phyloP scores from a whole-genome alignment of 2,888 invertebrate genomes.

The Eugnorisma glareosa region DNA sequence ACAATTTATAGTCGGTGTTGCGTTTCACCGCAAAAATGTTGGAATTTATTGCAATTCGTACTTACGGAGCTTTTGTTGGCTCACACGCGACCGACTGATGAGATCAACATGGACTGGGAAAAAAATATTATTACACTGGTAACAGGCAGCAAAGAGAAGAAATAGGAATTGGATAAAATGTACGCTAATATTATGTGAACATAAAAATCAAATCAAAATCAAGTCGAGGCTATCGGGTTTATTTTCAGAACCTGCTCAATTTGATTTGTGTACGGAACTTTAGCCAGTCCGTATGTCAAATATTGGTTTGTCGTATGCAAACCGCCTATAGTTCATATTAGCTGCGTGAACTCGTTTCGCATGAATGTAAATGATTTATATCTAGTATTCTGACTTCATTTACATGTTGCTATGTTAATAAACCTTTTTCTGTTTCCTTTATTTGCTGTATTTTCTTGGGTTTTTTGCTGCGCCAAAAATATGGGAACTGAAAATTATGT shows the following conservation, averaged over 20 bases:
- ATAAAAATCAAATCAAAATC: too few relatives aligned
- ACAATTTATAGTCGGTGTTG: constrained; percentile 67
- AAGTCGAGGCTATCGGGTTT: neutral
- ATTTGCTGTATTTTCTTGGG: constrained; percentile 44
- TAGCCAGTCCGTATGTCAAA: neutral
- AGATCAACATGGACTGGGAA: neutral
- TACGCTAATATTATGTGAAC: neutral
- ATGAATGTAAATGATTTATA: constrained; percentile 67
- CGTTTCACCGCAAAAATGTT: constrained; percentile 67
- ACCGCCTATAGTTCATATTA: constrained; percentile 42
- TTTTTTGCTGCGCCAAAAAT: constrained; percentile 50
- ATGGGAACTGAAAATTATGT: constrained; percentile 59
- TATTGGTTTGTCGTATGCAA: constrained; percentile 16
- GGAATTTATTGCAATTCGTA: constrained; percentile 67
- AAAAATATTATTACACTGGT: neutral
- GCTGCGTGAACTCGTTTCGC: constrained; percentile 66
- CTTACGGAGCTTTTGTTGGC: constrained; percentile 34
- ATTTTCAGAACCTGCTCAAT: neutral
- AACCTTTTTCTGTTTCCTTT: constrained; percentile 48
- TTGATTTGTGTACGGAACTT: neutral
- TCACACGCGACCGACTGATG: constrained; percentile 21
- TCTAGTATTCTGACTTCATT: constrained; percentile 64
- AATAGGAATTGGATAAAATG: too few relatives aligned
- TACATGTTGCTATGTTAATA: constrained; percentile 65
- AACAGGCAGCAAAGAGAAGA: neutral